Evolutionary conservation across 2,888 invertebrate genomes (phyloP).

Genomic region (Sphinx pinastri): DNA sequence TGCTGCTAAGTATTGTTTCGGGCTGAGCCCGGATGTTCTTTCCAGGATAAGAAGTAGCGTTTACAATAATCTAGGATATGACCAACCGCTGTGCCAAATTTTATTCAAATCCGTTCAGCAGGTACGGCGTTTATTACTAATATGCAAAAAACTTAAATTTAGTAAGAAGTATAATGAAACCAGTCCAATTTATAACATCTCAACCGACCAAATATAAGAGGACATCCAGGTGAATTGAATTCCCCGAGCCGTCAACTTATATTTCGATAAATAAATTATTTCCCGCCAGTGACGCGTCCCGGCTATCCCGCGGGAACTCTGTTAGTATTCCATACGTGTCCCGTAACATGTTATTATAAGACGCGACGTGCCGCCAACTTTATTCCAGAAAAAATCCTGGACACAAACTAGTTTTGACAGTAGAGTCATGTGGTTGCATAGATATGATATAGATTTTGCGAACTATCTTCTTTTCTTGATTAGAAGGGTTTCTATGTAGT

Average conservation of each 20-base stretch:
- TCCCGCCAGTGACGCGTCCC: neutral
- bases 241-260: slow-evolving; percentile 1
- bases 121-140: too few species aligned
- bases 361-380: slow-evolving; percentile 11
- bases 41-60: too few species aligned
- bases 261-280: slow-evolving; percentile 21
- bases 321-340: slow-evolving; percentile 17
- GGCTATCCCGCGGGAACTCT: neutral
- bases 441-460: neutral
- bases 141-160: too few species aligned
- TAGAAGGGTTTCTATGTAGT: too few species aligned
- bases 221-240: slow-evolving; percentile 7
- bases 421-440: neutral
- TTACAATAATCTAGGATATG: too few species aligned
- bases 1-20: too few species aligned
- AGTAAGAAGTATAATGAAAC: too few species aligned
- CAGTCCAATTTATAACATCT: neutral
- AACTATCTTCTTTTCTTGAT: neutral
- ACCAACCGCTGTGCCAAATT: too few species aligned
- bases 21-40: too few species aligned
- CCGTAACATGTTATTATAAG: slow-evolving; percentile 21
- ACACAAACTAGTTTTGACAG: neutral
- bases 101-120: too few species aligned
- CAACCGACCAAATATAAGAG: neutral
- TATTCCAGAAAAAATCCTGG: neutral